Evolutionary conservation across 2,797 vertebrate species (phyloP).

Genomic region (Tinamus major): DNA sequence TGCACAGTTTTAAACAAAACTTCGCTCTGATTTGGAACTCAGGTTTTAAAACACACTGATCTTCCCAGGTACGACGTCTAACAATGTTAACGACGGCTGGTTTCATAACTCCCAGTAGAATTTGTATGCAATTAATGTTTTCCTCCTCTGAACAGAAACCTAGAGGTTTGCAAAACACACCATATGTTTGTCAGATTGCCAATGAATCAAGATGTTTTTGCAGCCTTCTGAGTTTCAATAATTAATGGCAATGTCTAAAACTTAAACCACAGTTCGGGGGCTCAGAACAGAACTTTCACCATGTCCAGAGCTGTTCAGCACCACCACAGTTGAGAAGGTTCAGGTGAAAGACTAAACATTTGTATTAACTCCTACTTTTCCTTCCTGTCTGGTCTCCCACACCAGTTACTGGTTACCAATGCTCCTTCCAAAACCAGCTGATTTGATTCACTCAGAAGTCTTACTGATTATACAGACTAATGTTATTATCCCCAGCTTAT

Average conservation of each 20-base stretch:
- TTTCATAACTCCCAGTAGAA: constrained; percentile 78
- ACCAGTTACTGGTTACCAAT: background rate
- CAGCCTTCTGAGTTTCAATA: constrained; percentile 83
- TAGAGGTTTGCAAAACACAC: constrained; percentile 81
- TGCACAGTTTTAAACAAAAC: background rate
- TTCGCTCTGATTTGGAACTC: constrained; percentile 63
- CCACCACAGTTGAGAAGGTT: constrained; percentile 54
- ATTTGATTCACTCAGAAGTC: background rate
- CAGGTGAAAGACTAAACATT: constrained; percentile 63
- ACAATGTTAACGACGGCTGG: constrained; percentile 75
- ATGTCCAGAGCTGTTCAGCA: constrained; percentile 65
- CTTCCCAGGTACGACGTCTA: constrained; percentile 68
- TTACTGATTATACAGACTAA: background rate
- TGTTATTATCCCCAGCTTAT: background rate
- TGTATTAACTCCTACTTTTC: background rate
- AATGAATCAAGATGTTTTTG: constrained; percentile 85
- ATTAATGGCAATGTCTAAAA: constrained; percentile 86
- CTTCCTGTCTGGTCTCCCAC: background rate
- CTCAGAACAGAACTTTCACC: constrained; percentile 70
- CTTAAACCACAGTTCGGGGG: constrained; percentile 79
- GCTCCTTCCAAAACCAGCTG: background rate
- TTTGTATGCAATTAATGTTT: constrained; percentile 82
- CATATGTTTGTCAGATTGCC: constrained; percentile 87
- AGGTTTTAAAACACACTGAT: constrained; percentile 64
- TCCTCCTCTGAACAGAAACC: constrained; percentile 80